These are phyloP conservation scores for Schrankia costaestrigalis DNA, from an alignment of 2,888 invertebrate genomes.

Conservation along the genomic window DNA sequence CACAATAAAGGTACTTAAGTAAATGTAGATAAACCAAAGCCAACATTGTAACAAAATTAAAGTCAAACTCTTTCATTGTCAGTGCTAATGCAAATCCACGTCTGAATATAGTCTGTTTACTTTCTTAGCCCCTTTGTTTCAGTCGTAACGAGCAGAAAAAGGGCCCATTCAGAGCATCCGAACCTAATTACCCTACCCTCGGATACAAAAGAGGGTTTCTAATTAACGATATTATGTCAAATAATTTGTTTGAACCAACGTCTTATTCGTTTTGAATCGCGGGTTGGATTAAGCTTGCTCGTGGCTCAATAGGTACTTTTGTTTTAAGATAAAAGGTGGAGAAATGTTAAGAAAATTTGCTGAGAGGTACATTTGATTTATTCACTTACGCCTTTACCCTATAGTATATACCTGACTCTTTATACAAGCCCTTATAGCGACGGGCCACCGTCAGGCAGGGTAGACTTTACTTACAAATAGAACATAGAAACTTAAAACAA, in stretches of 20 bases:
- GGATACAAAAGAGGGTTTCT: slow-evolving; percentile 75
- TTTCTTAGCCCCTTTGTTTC: slow-evolving; percentile 76
- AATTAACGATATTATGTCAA: slow-evolving; percentile 81
- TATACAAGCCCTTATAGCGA: no score
- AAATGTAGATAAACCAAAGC: slow-evolving; percentile 27
- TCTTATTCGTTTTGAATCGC: slow-evolving; percentile 65
- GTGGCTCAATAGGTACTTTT: slow-evolving; percentile 56
- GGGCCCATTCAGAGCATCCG: slow-evolving; percentile 77
- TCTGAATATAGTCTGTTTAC: slow-evolving; percentile 74
- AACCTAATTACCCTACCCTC: slow-evolving; percentile 77
- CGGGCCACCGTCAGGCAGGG: no score
- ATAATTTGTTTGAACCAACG: slow-evolving; percentile 78
- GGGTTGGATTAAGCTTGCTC: slow-evolving; percentile 74
- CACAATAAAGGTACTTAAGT: slow-evolving; percentile 13
- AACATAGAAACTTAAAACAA: no score
- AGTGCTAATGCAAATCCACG: slow-evolving; percentile 65
- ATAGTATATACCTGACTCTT: no score
- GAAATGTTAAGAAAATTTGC: no score
- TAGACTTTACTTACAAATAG: no score
- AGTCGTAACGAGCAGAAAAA: slow-evolving; percentile 79
- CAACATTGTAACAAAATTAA: slow-evolving; percentile 44
- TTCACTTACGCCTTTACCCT: no score
- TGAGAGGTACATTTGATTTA: no score
- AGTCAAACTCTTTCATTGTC: slow-evolving; percentile 62
- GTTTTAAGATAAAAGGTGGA: slow-evolving; percentile 56